Evolutionary conservation across 1,140 invertebrate genomes (phyloP), one percentile per base, ranked within the genome.

Genomic region (Marisa cornuarietis): DNA sequence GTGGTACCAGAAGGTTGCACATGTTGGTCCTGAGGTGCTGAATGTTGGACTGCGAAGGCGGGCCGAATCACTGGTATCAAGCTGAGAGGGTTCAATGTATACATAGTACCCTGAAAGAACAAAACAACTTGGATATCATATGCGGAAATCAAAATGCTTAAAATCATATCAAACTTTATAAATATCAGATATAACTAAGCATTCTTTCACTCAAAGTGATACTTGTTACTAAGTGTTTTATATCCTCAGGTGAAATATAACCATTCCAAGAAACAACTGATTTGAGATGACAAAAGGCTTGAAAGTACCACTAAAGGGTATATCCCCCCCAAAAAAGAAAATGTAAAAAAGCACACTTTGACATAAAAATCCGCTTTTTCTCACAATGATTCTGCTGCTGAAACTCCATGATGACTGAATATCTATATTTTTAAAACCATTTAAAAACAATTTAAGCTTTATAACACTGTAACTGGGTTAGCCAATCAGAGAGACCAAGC

Each of bases 101-200:
- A 85, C 69, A 80, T 84, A 86, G 73, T 80, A 80, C 49, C 83
- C 82, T 80, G 69, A 95, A 62, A 82, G 82, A 14, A 88, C 78
- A 66, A 83, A 83, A 66, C 86, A 88, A 24, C 85, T 78, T 22
- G 81, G n/a, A 78, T 71, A 85, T 42, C 31, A 83, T 52, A 89
- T 88, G 42, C 90, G 87, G 20, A 87, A 87, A 42, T 95, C 92
- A 80, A 95, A 94, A 87, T 94, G 94, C 85, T 95, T 95, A 82
- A 95, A 94, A 22, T 94, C 94, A 84, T 89, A 68, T 92, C 93
- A 76, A 94, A 95, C 72, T 91, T 91, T 14, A 94, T 94, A 18
- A 95, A 92, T 63, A 92, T 92, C 4, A 93, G 94, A 85, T 94
- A 93, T 71, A 71, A 80, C 91, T 81, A 84, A 22, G 86, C 77